Evolutionary conservation across 2,888 invertebrate species (phyloP), one percentile per base, ranked within the genome.

Genomic region (Drosophila quasianomalipes): DNA sequence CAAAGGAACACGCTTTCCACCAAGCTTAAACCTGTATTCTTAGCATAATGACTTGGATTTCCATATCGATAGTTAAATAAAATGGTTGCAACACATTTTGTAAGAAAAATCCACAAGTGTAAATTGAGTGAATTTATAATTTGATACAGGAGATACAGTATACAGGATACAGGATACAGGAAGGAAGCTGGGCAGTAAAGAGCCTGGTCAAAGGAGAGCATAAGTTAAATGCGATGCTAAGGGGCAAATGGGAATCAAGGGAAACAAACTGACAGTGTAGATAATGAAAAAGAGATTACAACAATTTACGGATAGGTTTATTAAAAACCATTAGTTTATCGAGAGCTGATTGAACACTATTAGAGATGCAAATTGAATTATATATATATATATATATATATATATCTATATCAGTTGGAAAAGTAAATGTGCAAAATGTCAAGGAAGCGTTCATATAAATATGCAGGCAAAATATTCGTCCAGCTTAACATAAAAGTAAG

Each of bases 401-500:
- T 44, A 12, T 3, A 49, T 44, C 4, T 26, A 26, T 26, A 26
- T 49, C 22, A 26, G 47, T 22, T 22, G 16, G 7, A 22, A 22
- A 26, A 49, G 26, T 16, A 6, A 26, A 47, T 26, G 16, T 7
- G 47, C 26, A 26, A 7, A 19, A 41, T 41, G 19, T 2, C 4
- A 12, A 6, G 12, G 19, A 35, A 37, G n/a, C 28, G 22, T 19
- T 49, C 30, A 10, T 12, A 19, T 44, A 49, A 54, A 75, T 44
- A 55, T 39, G 41, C 47, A 65, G 28, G 26, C 33, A 28, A 68
- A 71, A 54, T 74, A 57, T 66, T 63, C 55, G 53, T 53, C 16
- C 60, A 65, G 78, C 51, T 71, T 75, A 81, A 54, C 66, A 75
- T 68, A 80, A 75, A 75, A 78, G 75, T 81, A 79, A 79, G 78